Base-by-base conservation (phyloP, 2,113 vertebrate genomes). In the Ciconia maguari region DNA sequence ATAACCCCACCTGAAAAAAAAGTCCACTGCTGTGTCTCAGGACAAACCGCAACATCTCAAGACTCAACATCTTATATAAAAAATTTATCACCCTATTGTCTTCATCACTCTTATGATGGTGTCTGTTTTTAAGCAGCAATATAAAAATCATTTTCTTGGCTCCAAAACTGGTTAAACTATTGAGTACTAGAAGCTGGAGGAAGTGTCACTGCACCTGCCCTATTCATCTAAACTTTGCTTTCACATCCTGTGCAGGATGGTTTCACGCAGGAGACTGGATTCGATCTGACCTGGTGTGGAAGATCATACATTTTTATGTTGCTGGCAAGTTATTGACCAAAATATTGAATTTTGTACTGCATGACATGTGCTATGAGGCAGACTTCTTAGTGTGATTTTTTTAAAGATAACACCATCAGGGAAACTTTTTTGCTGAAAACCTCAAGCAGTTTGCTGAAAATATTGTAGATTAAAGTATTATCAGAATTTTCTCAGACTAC, bases 301-400 rank as follows among this genome's bases (percentile, higher is more conserved):
- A 95, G 65, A 96, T 90, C 84, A 89, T 91, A 79, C 30, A 57
- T 94, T 96, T 96, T 96, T 72, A 76, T 89, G 74, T 79, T 93
- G 22, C 54, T 93, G 36, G 44, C 13, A 91, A 80, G 77, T 58
- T 92, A 89, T 77, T 92, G 93, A 91, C 71, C 66, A 91, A 95
- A 93, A 90, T 93, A 76, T 66, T 85, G 91, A 82, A 87, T 91
- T 94, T 77, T 68, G 18, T 87, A 60, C 51, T 61, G 42, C 29
- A 71, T 85, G 58, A 89, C 62, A 65, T 74, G 55, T 89, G 72
- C 55, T 77, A 44, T 86, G 52, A 96, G 89, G 64, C 70, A 91
- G 62, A 74, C 11, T 46, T 44, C 62, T 92, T 46, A 13, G 16
- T 49, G 69, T 10, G 58, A 81, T 74, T 86, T 84, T 78, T 77